phyloP scores from a whole-genome alignment of 2,797 vertebrate genomes.

The Chelmon rostratus region DNA sequence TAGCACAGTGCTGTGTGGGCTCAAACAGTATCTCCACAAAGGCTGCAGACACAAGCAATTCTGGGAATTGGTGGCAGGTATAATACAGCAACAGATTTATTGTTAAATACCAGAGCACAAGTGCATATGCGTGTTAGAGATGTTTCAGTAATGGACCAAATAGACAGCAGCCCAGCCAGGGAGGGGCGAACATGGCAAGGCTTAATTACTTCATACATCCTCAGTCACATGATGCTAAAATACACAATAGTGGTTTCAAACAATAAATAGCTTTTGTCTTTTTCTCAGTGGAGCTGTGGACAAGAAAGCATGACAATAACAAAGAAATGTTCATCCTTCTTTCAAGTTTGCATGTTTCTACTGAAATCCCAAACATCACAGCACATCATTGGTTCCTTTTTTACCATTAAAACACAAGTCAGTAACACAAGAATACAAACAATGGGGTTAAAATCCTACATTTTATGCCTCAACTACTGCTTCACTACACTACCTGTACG shows the following conservation, averaged over 20 bases:
- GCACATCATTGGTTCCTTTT: slow-evolving; percentile 70
- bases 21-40: not conserved
- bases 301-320: slow-evolving; percentile 28
- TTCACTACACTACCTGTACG: slow-evolving; percentile 73
- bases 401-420: slow-evolving; percentile 59
- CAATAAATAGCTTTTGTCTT: slow-evolving; percentile 74
- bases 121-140: not conserved
- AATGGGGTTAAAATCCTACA: slow-evolving; percentile 65
- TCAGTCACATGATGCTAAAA: slow-evolving; percentile 46
- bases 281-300: slow-evolving; percentile 44
- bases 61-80: not conserved
- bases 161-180: slow-evolving; percentile 23
- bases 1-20: not conserved
- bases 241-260: slow-evolving; percentile 69
- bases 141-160: slow-evolving; percentile 32
- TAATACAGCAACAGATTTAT: slow-evolving; percentile 15
- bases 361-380: slow-evolving; percentile 74
- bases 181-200: slow-evolving; percentile 6
- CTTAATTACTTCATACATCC: slow-evolving; percentile 40
- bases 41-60: not conserved
- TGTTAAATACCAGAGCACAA: slow-evolving; percentile 13
- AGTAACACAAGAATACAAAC: slow-evolving; percentile 68
- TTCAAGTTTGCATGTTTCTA: slow-evolving; percentile 75
- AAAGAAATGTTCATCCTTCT: slow-evolving; percentile 48
- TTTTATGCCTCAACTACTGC: slow-evolving; percentile 51